phyloP scores from a whole-genome alignment of 2,113 vertebrate genomes.

The Toxostoma redivivum region DNA sequence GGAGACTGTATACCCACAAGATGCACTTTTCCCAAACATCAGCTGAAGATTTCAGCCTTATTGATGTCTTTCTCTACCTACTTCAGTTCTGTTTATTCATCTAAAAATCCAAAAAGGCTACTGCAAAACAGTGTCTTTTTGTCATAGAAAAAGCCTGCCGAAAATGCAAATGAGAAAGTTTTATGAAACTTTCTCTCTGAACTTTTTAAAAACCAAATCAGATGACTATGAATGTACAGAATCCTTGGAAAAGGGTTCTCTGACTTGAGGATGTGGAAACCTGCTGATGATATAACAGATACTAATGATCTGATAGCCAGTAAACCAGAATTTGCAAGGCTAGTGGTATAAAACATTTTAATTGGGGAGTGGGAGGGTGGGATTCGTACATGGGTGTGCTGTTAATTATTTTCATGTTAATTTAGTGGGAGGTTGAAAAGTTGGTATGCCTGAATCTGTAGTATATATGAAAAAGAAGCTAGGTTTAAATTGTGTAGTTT shows the following conservation, averaged over 20 bases:
- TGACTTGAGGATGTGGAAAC: background rate
- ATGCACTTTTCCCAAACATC: background rate
- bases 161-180: background rate
- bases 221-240: background rate
- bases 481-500: background rate
- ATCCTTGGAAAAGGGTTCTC: background rate
- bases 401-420: background rate
- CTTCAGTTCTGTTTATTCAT: background rate
- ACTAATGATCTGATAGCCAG: background rate
- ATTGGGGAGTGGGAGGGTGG: background rate
- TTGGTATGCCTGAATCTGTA: background rate
- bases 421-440: background rate
- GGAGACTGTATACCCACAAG: background rate
- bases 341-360: background rate
- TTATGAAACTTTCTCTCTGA: background rate
- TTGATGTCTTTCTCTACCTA: background rate
- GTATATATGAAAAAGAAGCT: background rate
- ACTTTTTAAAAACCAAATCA: background rate
- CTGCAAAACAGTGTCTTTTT: background rate
- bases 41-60: background rate
- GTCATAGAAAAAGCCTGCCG: background rate
- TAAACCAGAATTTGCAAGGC: background rate
- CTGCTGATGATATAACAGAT: background rate
- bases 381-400: background rate
- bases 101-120: background rate